phyloP scores from a whole-genome alignment of 2,888 invertebrate genomes.

The Chrysolina oricalcia region DNA sequence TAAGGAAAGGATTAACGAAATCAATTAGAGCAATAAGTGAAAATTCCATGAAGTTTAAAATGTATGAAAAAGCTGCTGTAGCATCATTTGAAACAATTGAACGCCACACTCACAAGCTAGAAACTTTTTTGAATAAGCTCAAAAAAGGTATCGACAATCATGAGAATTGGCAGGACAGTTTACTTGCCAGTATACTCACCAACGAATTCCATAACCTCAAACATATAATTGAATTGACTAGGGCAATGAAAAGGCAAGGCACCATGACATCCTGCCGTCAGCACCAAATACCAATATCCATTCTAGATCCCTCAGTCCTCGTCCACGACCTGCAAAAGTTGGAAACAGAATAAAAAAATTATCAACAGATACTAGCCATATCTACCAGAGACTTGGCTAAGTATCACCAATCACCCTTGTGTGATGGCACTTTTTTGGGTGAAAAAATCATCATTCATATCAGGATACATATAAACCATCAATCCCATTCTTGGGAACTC shows the following conservation, averaged over 20 bases:
- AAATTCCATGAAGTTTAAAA: neutral
- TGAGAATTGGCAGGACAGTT: neutral
- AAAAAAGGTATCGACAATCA: neutral
- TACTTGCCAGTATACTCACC: neutral
- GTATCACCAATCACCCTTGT: too few relatives aligned
- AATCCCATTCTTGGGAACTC: too few relatives aligned
- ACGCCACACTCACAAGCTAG: neutral
- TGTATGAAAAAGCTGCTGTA: neutral
- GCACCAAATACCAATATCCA: neutral
- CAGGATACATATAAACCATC: too few relatives aligned
- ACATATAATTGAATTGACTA: neutral
- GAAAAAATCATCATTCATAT: too few relatives aligned
- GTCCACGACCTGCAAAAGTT: neutral
- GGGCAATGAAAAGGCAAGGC: neutral
- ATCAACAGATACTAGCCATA: too few relatives aligned
- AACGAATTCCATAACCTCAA: neutral
- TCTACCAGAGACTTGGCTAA: too few relatives aligned
- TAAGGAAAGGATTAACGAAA: slow-evolving; percentile 13
- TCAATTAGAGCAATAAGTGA: neutral
- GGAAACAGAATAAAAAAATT: neutral
- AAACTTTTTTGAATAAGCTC: neutral
- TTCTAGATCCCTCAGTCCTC: neutral
- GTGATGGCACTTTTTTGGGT: too few relatives aligned
- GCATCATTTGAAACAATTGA: neutral
- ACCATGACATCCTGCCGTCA: neutral